A percentile compares a stretch with the other conserved stretches of the same genome.
Evolutionary conservation across 2,797 vertebrate genomes (phyloP).

Genomic region (Hoplostethus mediterraneus): DNA sequence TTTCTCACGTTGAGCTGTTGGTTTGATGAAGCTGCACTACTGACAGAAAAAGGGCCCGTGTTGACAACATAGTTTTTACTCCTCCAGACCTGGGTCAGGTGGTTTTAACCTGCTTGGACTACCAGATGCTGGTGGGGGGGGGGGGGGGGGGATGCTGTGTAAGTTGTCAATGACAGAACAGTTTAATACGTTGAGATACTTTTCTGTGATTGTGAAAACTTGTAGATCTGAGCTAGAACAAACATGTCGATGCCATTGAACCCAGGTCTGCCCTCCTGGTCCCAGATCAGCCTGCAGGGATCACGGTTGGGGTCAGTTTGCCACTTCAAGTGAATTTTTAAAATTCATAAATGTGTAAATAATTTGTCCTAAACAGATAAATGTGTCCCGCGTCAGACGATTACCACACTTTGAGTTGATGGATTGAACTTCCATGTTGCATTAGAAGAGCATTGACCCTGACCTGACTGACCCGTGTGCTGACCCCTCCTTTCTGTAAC

Average conservation of each 20-base stretch:
- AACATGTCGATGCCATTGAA: slow-evolving; percentile 43
- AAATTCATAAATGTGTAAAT: slow-evolving; percentile 38
- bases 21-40: slow-evolving; percentile 75
- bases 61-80: slow-evolving; percentile 43
- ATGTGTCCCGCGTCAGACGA: neutral
- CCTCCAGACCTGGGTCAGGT: slow-evolving; percentile 44
- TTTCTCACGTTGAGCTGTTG: slow-evolving; percentile 48
- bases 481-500: no score
- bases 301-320: slow-evolving; percentile 33
- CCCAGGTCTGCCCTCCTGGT: slow-evolving; percentile 47
- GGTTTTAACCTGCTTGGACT: slow-evolving; percentile 16
- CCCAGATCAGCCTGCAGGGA: slow-evolving; percentile 43
- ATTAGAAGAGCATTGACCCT: neutral
- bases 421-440: slow-evolving; percentile 1
- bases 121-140: neutral
- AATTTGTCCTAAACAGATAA: slow-evolving; percentile 28
- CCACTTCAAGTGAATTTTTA: slow-evolving; percentile 8
- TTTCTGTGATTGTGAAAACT: no score
- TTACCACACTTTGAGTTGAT: no score
- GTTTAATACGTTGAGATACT: neutral
- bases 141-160: slow-evolving; percentile 12
- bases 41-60: slow-evolving; percentile 62
- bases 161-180: slow-evolving; percentile 11
- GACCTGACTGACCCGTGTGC: neutral
- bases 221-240: slow-evolving; percentile 44